These are phyloP conservation scores for Drosophila niveifrons DNA, from an alignment of 2,888 invertebrate genomes.

Conservation along the genomic window DNA sequence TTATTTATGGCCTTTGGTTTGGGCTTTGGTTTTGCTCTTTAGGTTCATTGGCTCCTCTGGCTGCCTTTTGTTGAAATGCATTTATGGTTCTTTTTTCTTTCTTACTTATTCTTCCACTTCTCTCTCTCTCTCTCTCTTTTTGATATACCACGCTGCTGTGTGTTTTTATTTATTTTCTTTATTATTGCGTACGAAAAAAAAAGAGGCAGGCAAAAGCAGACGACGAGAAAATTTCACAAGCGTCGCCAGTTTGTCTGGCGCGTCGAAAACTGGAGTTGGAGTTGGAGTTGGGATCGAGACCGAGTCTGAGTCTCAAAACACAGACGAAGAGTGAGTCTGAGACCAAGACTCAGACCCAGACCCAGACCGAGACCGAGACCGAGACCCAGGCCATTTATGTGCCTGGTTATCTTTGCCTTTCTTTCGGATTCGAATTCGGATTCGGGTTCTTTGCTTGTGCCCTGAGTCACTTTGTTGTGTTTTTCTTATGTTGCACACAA, in stretches of 20 bases:
- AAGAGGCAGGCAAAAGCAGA: constrained; percentile 58
- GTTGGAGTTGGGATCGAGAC: constrained; percentile 15
- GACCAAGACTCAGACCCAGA: constrained; percentile 26
- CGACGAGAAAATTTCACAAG: constrained; percentile 81
- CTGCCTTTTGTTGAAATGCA: constrained; percentile 74
- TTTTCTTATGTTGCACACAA: constrained; percentile 48
- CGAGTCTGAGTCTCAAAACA: constrained; percentile 18
- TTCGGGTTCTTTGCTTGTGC: constrained; percentile 21
- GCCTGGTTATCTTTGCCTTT: constrained; percentile 71
- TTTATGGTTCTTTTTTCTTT: constrained; percentile 68
- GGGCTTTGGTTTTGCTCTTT: constrained; percentile 68
- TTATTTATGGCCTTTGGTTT: constrained; percentile 75
- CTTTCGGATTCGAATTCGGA: constrained; percentile 42
- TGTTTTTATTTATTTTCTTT: constrained; percentile 74
- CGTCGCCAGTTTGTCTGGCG: constrained; percentile 84
- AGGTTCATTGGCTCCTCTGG: constrained; percentile 78
- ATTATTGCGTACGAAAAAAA: constrained; percentile 70
- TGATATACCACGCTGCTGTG: constrained; percentile 27
- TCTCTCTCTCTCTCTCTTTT: constrained; percentile 20
- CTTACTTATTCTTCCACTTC: not conserved
- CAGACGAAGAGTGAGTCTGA: constrained; percentile 28
- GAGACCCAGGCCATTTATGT: constrained; percentile 60
- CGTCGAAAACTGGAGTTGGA: constrained; percentile 30
- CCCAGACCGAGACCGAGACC: constrained; percentile 19
- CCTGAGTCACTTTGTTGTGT: constrained; percentile 56